Evolutionary conservation across 2,888 invertebrate genomes (phyloP).

Genomic region (Stratiomys singularior): DNA sequence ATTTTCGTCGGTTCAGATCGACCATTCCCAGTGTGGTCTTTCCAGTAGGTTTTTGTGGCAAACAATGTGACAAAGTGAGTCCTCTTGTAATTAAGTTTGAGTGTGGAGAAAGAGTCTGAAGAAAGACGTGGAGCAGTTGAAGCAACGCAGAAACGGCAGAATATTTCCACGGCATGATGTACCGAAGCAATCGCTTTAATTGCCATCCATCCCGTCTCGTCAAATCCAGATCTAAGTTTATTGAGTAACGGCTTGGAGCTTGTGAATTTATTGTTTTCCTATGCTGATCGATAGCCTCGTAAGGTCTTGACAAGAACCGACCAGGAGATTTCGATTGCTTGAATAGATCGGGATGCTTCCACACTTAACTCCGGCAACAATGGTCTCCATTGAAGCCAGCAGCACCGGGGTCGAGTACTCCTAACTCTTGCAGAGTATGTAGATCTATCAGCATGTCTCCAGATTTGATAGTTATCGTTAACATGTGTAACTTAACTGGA

Average conservation of each 20-base stretch:
- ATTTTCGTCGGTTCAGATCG: too few relatives aligned
- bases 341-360: constrained; percentile 10
- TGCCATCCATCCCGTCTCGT: constrained; percentile 26
- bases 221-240: constrained; percentile 28
- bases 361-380: background rate
- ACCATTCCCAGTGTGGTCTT: too few relatives aligned
- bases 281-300: constrained; percentile 43
- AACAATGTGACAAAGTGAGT: too few relatives aligned
- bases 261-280: constrained; percentile 43
- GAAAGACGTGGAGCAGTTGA: too few relatives aligned
- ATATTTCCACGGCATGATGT: background rate
- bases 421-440: constrained; percentile 6
- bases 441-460: constrained; percentile 40
- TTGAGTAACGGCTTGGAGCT: constrained; percentile 36
- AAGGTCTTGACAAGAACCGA: constrained; percentile 43
- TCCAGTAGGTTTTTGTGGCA: too few relatives aligned
- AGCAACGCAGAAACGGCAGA: background rate
- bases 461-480: constrained; percentile 44
- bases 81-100: too few relatives aligned
- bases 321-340: constrained; percentile 22
- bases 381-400: constrained; percentile 14
- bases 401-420: background rate
- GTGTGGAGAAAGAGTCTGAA: too few relatives aligned
- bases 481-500: constrained; percentile 43
- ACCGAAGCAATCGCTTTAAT: constrained; percentile 15